Evolutionary conservation across 2,113 vertebrate genomes (phyloP), one percentile per base, ranked within the genome.

Genomic region (Phyllopteryx taeniolatus): DNA sequence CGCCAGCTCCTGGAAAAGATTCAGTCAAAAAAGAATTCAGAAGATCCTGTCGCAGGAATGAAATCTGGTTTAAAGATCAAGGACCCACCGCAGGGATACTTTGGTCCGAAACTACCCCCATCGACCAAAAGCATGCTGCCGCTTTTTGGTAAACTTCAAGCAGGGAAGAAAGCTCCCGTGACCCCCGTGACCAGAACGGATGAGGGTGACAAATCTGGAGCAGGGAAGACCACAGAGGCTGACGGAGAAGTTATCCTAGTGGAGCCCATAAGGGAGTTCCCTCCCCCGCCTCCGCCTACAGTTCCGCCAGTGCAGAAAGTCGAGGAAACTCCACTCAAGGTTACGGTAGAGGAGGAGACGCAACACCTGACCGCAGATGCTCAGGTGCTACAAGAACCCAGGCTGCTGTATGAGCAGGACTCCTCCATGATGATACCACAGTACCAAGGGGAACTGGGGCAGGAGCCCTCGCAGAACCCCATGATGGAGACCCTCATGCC

Each of bases 71-170:
- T 92, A 70, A 99, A 98, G 80, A 94, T 98, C 75, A 99, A 99
- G 78, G 96, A 99, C 79, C 98, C 98, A 46, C 98, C 98, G 10
- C 96, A 96, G 86, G 97, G 98, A 42, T 99, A 97, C 86, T 99
- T 99, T 63, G 98, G 98, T 53, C 98, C 98, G 0, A 99, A 97
- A 79, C 93, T 99, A 2, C 98, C 98, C 44, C 98, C 98, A 4
- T 85, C 93, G 6, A 89, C 78, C 89, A 98, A 98, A 90, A 92
- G 94, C 0, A 93, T 96, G 84, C 91, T 98, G 67, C 97, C 98
- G 8, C 90, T 99, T 9, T 98, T 99, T 74, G 98, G 98, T 60
- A 99, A 99, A 33, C 79, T 99, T 11, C 97, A 96, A 47, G 93
- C 93, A 0, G 87, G 92, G 46, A 94, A 95, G 73, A 98, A 96